These are phyloP conservation scores for Tonatia bakeri DNA, from an alignment of 2,113 vertebrate species.

Conservation along the genomic window DNA sequence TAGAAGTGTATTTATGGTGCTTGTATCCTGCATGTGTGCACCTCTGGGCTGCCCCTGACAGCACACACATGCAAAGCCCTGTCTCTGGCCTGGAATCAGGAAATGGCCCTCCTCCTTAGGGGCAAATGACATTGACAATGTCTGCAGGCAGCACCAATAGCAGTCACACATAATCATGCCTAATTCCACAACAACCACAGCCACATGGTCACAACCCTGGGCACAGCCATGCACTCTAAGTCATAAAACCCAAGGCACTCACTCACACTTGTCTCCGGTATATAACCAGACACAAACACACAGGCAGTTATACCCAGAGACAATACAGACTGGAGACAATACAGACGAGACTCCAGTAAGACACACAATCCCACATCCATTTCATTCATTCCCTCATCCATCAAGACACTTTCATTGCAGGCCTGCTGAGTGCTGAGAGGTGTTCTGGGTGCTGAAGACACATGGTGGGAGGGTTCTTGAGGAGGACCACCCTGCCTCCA, in stretches of 20 bases:
- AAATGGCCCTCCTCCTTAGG: neutral
- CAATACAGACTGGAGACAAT: no score
- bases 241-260: neutral
- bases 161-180: neutral
- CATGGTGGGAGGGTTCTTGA: fast-evolving
- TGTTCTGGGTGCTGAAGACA: neutral
- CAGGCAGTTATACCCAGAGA: neutral
- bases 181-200: neutral
- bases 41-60: neutral
- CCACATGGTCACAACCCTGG: neutral
- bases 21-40: neutral
- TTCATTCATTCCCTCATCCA: neutral
- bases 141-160: neutral
- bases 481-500: neutral
- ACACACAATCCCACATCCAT: neutral
- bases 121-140: neutral
- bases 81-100: neutral
- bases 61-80: neutral
- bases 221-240: neutral
- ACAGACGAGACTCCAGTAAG: neutral
- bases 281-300: neutral
- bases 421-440: neutral
- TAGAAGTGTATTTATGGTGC: neutral
- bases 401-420: neutral
- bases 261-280: neutral